Base-by-base conservation (phyloP, 2,797 vertebrate species). In the Gobio occitaniae region DNA sequence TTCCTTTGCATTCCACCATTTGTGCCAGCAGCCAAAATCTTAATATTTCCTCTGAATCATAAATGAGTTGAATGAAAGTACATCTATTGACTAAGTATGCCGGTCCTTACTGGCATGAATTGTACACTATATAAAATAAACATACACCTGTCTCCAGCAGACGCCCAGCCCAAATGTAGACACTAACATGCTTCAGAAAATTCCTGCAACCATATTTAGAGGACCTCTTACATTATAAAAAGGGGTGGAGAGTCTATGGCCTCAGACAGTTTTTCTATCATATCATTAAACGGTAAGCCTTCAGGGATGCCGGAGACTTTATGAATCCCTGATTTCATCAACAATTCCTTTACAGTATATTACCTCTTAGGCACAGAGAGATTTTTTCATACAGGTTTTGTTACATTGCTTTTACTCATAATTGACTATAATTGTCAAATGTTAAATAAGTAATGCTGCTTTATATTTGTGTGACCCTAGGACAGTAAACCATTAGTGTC, bases 121-220 rank as follows among this genome's bases (percentile, higher is more conserved):
- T 38, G 68, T 61, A 75, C 25, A 12, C 41, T 75, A 54, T 52
- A 75, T 13, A 78, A 84, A 79, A 44, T 61, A 76, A 36, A 78
- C 15, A 6, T 32, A 44, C 70, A 48, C 76, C 41, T 36, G 38
- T 41, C 71, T 65, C 71, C 13, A 29, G 29, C 68, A 76, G 47
- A 52, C 50, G 44, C 54, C 32, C 56, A 59, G 12, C 66, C 63
- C 52, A 84, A 87, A 91, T 17, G 71, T 50, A 90, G 87, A 88
- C 80, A 84, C 48, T 78, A 83, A 78, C 77, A 66, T 84, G 78
- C 78, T 78, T 86, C 87, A 86, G 78, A 85, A 86, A 82, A 61
- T 86, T 86, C 85, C 76, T 85, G 44, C 56, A 84, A 75, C 90
- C 90, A 86, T 89, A 90, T 90, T 81, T 90, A 87, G 90, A 80